phyloP scores from a whole-genome alignment of 2,888 invertebrate species.

The Protonemura montana region DNA sequence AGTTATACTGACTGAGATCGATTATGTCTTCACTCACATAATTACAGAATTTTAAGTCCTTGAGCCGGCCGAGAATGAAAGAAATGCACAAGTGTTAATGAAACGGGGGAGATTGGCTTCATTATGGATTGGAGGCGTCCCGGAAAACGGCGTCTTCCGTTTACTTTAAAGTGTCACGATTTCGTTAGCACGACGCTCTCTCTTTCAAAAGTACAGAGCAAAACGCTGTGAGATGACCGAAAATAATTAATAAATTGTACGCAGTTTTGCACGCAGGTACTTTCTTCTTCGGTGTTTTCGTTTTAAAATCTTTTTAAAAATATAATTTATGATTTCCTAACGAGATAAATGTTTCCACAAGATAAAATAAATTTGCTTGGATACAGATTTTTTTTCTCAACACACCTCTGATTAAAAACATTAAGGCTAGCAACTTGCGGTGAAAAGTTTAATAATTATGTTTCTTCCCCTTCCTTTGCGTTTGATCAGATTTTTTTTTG shows the following conservation, averaged over 20 bases:
- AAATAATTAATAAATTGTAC: not conserved
- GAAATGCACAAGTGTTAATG: slow-evolving; percentile 20
- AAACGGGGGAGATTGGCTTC: not conserved
- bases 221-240: not conserved
- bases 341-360: slow-evolving; percentile 1
- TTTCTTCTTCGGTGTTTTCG: not conserved
- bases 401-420: slow-evolving; percentile 34
- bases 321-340: not conserved
- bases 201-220: too few species aligned
- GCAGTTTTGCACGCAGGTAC: not conserved
- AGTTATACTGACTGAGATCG: not conserved
- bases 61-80: not conserved
- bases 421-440: slow-evolving; percentile 27
- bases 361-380: slow-evolving; percentile 7
- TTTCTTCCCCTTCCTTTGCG: not conserved
- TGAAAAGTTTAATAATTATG: slow-evolving; percentile 29
- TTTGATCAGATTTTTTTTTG: slow-evolving; percentile 35
- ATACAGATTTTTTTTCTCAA: not conserved
- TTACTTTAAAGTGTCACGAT: not conserved
- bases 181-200: not conserved
- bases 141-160: not conserved
- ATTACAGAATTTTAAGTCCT: not conserved
- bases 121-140: not conserved
- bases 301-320: not conserved
- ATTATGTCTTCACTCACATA: slow-evolving; percentile 14